Conservation (phyloP, 2,888 invertebrate species). For the Nomada fucata region DNA sequence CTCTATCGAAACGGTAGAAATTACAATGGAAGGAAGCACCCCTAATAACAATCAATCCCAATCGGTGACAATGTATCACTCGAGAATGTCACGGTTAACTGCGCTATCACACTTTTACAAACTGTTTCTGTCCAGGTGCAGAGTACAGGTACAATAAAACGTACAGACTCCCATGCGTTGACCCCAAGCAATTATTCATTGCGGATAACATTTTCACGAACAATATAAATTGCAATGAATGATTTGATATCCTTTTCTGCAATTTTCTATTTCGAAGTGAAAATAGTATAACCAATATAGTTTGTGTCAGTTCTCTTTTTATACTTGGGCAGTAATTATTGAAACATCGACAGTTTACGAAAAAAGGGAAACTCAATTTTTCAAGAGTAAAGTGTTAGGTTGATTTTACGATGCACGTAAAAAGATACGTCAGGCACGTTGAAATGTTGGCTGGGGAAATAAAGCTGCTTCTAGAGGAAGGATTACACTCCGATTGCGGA, state of each 20-base stretch:
- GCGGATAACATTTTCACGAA: neutral
- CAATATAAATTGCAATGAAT: neutral
- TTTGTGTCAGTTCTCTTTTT: no score
- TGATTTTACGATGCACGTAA: no score
- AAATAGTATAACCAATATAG: no score
- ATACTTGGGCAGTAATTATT: no score
- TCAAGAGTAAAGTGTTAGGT: no score
- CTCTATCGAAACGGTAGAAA: constrained; percentile 1
- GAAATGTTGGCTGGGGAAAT: neutral
- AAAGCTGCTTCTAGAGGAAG: neutral
- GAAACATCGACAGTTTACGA: no score
- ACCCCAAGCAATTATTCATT: neutral
- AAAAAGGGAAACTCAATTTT: no score
- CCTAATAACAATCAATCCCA: constrained; percentile 26
- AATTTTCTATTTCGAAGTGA: no score
- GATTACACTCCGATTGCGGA: constrained; percentile 6
- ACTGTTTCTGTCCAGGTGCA: neutral
- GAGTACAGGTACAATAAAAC: constrained; percentile 6
- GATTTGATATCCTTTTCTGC: no score
- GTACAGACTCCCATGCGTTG: neutral
- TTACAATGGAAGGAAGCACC: neutral
- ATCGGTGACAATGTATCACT: constrained; percentile 15
- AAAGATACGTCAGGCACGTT: no score
- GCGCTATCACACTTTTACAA: neutral
- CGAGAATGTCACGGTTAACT: constrained; percentile 12